Conservation (phyloP, 1,140 invertebrate genomes). For the Popillia japonica region DNA sequence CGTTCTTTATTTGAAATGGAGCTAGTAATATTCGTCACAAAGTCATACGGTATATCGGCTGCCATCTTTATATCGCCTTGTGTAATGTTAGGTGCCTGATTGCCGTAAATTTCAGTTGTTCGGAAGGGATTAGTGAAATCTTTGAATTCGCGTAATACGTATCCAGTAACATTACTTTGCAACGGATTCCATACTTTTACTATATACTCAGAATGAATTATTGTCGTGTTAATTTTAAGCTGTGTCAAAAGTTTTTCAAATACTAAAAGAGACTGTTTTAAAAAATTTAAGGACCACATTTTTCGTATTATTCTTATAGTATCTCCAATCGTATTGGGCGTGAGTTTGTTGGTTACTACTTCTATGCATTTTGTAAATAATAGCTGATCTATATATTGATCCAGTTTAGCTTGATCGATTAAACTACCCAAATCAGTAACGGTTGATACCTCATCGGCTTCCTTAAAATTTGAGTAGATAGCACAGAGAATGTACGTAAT, state of each 20-base stretch:
- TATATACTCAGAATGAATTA: background rate
- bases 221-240: background rate
- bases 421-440: background rate
- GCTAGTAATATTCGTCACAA: background rate
- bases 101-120: background rate
- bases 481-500: background rate
- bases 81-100: background rate
- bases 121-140: background rate
- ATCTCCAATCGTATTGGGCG: background rate
- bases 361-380: background rate
- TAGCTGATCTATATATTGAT: background rate
- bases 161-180: background rate
- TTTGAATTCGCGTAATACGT: background rate
- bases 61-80: background rate
- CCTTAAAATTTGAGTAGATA: background rate
- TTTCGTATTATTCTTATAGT: background rate
- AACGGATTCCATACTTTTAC: background rate
- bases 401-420: background rate
- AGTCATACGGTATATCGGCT: background rate
- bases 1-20: background rate
- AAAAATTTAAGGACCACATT: background rate
- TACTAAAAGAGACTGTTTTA: background rate
- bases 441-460: background rate
- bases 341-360: background rate
- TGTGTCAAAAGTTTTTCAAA: background rate